Evolutionary conservation across 2,797 vertebrate species (phyloP).

Genomic region (Nyctibius grandis): DNA sequence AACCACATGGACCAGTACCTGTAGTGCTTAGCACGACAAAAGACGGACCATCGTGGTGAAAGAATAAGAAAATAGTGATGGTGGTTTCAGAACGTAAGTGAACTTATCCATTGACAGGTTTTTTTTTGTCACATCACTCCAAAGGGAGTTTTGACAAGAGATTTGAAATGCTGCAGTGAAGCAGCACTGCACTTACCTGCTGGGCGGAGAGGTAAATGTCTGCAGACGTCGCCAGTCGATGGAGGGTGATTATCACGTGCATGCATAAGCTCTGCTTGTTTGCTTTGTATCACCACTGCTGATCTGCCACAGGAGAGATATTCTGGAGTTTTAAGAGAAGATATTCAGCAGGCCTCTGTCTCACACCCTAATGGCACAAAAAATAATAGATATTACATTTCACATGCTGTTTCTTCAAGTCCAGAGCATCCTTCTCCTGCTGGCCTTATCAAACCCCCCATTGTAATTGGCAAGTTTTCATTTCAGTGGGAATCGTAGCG

Average conservation of each 20-base stretch:
- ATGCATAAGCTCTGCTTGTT: background rate
- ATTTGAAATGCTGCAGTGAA: background rate
- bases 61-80: background rate
- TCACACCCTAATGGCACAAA: background rate
- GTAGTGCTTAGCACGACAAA: fast-evolving
- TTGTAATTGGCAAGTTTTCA: constrained; percentile 55
- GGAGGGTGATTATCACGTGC: background rate
- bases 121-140: fast-evolving
- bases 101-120: background rate
- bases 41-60: fast-evolving
- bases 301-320: background rate
- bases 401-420: background rate
- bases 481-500: constrained; percentile 21
- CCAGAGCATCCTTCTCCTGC: constrained; percentile 32
- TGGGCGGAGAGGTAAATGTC: background rate
- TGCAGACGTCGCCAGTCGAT: background rate
- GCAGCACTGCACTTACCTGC: background rate
- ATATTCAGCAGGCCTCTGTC: background rate
- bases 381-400: constrained; percentile 18
- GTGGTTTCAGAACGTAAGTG: background rate
- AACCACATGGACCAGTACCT: fast-evolving
- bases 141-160: background rate
- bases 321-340: background rate
- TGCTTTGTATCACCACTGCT: background rate
- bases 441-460: constrained; percentile 50